Evolutionary conservation across 1,140 invertebrate genomes (phyloP).

Genomic region (Zaprionus davidi): DNA sequence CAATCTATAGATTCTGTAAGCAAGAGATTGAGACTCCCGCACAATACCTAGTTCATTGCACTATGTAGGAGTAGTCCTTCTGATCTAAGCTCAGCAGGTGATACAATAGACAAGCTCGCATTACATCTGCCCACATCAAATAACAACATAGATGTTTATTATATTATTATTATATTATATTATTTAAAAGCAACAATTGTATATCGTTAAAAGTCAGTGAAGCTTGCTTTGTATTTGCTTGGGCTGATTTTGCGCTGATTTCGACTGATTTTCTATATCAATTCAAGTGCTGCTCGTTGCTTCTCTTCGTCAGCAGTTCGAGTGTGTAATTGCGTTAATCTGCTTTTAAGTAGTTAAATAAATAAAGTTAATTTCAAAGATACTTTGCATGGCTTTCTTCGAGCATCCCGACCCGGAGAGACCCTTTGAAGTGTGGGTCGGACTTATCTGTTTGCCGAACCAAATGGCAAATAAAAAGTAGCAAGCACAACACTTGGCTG

Average conservation of each 20-base stretch:
- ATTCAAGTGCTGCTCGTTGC: conserved; percentile 42
- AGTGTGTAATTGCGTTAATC: conserved; percentile 84
- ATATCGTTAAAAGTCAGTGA: background rate
- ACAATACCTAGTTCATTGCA: background rate
- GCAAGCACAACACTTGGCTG: conserved; percentile 27
- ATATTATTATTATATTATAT: background rate
- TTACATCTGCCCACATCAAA: no score
- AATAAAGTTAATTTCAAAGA: conserved; percentile 82
- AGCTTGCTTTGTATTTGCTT: conserved; percentile 12
- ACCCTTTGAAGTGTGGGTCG: conserved; percentile 62
- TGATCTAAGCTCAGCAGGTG: no score
- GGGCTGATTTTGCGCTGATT: conserved; percentile 4
- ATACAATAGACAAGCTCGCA: no score
- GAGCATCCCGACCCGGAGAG: conserved; percentile 19
- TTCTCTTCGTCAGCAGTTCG: conserved; percentile 69
- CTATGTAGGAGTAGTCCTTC: no score
- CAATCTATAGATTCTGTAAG: no score
- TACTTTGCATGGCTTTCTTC: conserved; percentile 67
- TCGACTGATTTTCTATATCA: conserved; percentile 13
- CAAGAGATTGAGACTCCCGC: no score
- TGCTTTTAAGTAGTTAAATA: conserved; percentile 84
- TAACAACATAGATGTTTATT: background rate
- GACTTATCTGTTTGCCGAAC: conserved; percentile 35
- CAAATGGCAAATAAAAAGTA: conserved; percentile 43
- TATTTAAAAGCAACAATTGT: background rate